A percentile compares a stretch with the other conserved stretches of the same genome.
Conservation (phyloP, 2,113 vertebrate species). For the Salvelinus fontinalis region DNA sequence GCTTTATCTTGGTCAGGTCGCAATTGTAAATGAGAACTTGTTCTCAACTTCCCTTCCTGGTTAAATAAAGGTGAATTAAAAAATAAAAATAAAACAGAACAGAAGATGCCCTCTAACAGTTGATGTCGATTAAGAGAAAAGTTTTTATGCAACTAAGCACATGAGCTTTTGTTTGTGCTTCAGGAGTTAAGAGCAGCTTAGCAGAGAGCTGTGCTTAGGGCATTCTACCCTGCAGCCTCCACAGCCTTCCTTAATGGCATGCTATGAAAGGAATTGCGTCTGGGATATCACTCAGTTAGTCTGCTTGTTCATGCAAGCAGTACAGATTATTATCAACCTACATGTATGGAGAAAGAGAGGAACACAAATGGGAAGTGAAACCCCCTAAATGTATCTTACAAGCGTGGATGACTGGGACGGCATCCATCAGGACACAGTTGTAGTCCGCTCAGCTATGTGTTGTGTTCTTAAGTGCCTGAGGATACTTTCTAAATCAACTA, state of each 20-base stretch:
- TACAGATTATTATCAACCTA: not conserved
- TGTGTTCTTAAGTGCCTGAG: too few relatives aligned
- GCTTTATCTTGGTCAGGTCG: too few relatives aligned
- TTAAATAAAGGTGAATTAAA: too few relatives aligned
- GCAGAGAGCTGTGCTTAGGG: not conserved
- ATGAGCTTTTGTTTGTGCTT: constrained; percentile 11
- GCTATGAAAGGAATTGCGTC: not conserved
- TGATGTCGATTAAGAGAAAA: not conserved
- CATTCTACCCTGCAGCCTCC: not conserved
- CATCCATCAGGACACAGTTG: not conserved
- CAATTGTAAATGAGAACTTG: too few relatives aligned
- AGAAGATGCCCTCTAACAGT: not conserved
- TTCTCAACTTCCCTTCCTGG: too few relatives aligned
- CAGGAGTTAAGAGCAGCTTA: not conserved
- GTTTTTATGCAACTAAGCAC: not conserved
- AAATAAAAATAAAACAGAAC: not conserved
- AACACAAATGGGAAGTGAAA: not conserved
- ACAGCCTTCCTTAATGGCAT: not conserved
- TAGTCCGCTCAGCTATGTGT: too few relatives aligned
- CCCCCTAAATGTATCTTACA: not conserved
- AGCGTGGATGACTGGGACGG: not conserved
- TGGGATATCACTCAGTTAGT: not conserved
- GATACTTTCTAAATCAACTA: too few relatives aligned
- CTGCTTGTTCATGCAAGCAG: not conserved
- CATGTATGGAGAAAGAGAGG: not conserved